Evolutionary conservation across 2,888 invertebrate species (phyloP), one percentile per base, ranked within the genome.

Genomic region (Eupithecia exiguata): DNA sequence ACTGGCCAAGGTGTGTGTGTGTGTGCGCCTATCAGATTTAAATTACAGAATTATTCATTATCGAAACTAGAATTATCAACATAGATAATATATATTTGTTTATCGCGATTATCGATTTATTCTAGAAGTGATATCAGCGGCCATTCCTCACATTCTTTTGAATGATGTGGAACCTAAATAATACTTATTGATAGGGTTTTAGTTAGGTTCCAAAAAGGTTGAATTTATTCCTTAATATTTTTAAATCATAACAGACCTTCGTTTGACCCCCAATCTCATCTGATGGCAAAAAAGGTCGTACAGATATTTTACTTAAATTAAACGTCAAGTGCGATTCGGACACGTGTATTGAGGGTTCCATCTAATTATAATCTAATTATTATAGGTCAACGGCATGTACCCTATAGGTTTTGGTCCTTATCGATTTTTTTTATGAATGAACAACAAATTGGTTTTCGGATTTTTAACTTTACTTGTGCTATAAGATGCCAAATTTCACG

Each of bases 21-120:
- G 21, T 53, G 53, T 58, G 25, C 12, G 53, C 53, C 12, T 14
- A 58, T 25, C 58, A 25, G 14, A 14, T 9, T 18, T 58, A 58
- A 58, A 12, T 25, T 9, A n/a, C n/a, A 25, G 5, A 58, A 21
- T 58, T 58, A 58, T 58, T 58, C 21, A 25, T 58, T 25, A 58
- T 25, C 58, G 12, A 21, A 58, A 58, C 58, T 14, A 58, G 25
- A 58, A 58, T 25, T 58, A 58, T 25, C 58, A 58, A 58, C 58
- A 58, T 25, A 25, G 12, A 12, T 58, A 25, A 58, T 58, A 58
- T 53, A 58, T 58, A 58, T 53, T 53, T 53, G 58, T 58, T 58
- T 58, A 58, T 58, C 53, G 25, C 53, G 69, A 69, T 66, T 66
- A 71, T 71, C 68, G 65, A 71, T 69, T 63, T 65, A 38, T 65